Evolutionary conservation across 1,140 invertebrate species (phyloP), one percentile per base, ranked within the genome.

Genomic region (Drosophila seguyi): DNA sequence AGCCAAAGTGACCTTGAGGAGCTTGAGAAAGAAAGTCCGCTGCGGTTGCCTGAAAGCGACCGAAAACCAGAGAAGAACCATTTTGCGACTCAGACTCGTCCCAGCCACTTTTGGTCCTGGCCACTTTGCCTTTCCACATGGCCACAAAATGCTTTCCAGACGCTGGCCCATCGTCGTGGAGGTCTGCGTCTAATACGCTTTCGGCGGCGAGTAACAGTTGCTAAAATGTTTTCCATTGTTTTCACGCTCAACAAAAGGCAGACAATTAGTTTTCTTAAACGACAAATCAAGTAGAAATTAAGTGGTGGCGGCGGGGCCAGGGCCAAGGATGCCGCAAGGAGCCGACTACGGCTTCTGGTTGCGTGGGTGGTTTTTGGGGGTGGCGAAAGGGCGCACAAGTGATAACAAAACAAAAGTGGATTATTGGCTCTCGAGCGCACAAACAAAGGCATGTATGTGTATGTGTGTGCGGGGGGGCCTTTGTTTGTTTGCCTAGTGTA

Each of bases 261-360:
- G 87, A 91, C 87, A 91, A 91, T 91, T 91, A 91, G 88, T 91
- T 91, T 91, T 87, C 87, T 91, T 91, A 91, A 91, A 90, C 88
- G 87, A 91, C 87, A 91, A 91, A 91, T 91, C 88, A 91, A 91
- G 88, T 91, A 87, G 87, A 91, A 91, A 87, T 87, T 91, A 91
- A 91, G 87, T 91, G 83, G 86, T 81, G 85, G 79, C 80, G 67
- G n/a, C n/a, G n/a, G n/a, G 84, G 71, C 47, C 34, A 66, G 74
- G 62, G 36, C 44, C 45, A 69, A 75, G 65, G 73, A 56, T 22
- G 55, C 61, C 61, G 52, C 65, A 79, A 60, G 65, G 48, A 86
- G 41, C 59, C 55, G 57, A 44, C 69, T 73, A 50, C 55, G 63
- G 42, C 65, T 36, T 38, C 13, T 25, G 56, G 53, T 45, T 61